These are phyloP conservation scores for Epinephelus moara DNA, from an alignment of 2,113 vertebrate species.

Conservation along the genomic window DNA sequence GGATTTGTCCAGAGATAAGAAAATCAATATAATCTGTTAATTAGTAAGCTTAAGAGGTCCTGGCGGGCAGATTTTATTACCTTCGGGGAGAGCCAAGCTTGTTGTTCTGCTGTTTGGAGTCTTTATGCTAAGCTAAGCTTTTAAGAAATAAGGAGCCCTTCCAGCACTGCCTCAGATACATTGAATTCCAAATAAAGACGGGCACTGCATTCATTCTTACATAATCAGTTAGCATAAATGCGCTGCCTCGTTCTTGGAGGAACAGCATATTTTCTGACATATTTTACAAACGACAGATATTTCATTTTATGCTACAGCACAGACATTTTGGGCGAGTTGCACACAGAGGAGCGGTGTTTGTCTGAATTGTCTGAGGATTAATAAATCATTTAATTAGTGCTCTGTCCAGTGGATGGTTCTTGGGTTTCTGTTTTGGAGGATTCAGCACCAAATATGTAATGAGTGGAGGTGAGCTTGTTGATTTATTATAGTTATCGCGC, in stretches of 20 bases:
- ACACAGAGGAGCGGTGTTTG: neutral
- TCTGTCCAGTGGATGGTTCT: neutral
- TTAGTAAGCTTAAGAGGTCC: neutral
- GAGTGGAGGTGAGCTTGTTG: neutral
- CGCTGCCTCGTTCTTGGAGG: neutral
- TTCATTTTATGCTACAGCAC: neutral
- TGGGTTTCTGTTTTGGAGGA: neutral
- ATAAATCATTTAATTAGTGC: neutral
- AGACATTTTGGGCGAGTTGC: neutral
- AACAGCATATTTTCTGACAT: neutral
- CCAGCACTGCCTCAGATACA: neutral
- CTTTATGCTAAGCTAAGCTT: neutral
- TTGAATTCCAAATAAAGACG: neutral
- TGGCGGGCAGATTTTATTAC: neutral
- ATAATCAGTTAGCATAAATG: neutral
- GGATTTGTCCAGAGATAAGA: neutral
- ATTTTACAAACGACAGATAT: neutral
- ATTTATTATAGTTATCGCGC: neutral
- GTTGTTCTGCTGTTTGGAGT: neutral
- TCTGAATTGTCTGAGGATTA: neutral
- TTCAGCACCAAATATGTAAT: neutral
- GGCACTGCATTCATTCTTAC: neutral
- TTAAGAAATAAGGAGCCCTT: neutral
- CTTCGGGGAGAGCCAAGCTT: neutral
- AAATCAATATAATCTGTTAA: constrained; percentile 4